phyloP scores from a whole-genome alignment of 2,113 vertebrate genomes.

The Eretmochelys imbricata region DNA sequence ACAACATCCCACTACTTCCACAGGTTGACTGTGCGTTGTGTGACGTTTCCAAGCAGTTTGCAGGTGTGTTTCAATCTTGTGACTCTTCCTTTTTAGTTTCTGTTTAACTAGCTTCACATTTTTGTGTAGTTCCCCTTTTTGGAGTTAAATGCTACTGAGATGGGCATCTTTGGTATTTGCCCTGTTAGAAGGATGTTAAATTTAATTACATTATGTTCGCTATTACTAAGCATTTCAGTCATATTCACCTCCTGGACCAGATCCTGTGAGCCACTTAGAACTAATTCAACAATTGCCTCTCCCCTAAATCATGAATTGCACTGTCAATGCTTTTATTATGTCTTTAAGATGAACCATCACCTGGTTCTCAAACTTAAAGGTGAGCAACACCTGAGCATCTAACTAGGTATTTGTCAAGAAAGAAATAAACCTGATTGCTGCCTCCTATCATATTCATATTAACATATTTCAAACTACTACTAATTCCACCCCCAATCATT shows the following conservation, averaged over 20 bases:
- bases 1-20: neutral
- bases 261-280: neutral
- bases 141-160: neutral
- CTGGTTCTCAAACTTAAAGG: slow-evolving; percentile 13
- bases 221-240: neutral
- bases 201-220: neutral
- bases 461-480: neutral
- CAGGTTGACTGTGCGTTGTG: neutral
- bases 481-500: neutral
- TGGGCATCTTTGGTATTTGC: neutral
- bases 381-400: neutral
- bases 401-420: neutral
- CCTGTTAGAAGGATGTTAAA: neutral
- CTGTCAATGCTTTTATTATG: neutral
- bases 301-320: neutral
- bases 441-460: neutral
- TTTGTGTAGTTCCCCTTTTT: neutral
- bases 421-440: neutral
- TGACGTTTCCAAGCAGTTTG: neutral
- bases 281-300: neutral
- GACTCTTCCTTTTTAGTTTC: neutral
- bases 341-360: neutral
- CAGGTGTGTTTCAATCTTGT: neutral
- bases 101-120: neutral
- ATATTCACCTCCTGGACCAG: neutral